phyloP scores from a whole-genome alignment of 2,113 vertebrate species.

The Nycticorax nycticorax region DNA sequence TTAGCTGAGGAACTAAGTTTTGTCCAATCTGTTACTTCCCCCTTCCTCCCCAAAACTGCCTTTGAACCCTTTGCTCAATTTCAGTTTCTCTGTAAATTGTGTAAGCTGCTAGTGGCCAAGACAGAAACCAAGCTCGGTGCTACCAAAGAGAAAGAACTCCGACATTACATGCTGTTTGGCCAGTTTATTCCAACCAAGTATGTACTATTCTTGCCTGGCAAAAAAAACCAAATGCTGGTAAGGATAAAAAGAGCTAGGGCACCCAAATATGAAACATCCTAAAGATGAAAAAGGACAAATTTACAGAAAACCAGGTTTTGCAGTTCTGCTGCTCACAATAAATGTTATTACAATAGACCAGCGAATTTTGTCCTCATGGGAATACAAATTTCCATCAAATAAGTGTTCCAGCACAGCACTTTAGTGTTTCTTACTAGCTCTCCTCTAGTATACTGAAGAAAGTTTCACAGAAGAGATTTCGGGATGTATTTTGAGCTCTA shows the following conservation, averaged over 20 bases:
- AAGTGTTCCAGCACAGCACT: background rate
- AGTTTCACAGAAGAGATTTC: background rate
- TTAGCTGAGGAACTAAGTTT: background rate
- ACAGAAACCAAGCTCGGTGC: background rate
- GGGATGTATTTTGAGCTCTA: background rate
- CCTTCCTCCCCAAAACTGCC: background rate
- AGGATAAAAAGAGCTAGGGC: background rate
- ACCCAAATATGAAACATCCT: background rate
- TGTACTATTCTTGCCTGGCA: background rate
- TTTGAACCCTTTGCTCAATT: background rate
- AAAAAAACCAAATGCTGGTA: background rate
- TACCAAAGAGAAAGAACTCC: background rate
- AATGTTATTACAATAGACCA: background rate
- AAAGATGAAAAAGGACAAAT: background rate
- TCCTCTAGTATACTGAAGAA: background rate
- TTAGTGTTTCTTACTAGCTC: background rate
- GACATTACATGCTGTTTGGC: background rate
- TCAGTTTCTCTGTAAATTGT: background rate
- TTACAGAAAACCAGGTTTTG: background rate
- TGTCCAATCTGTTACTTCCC: background rate
- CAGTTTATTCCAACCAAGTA: background rate
- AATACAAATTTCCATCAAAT: background rate
- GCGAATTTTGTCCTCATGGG: background rate
- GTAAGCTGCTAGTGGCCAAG: background rate
- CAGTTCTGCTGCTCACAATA: background rate